Base-by-base conservation (phyloP, 2,113 vertebrate species). In the Hyperoodon ampullatus region DNA sequence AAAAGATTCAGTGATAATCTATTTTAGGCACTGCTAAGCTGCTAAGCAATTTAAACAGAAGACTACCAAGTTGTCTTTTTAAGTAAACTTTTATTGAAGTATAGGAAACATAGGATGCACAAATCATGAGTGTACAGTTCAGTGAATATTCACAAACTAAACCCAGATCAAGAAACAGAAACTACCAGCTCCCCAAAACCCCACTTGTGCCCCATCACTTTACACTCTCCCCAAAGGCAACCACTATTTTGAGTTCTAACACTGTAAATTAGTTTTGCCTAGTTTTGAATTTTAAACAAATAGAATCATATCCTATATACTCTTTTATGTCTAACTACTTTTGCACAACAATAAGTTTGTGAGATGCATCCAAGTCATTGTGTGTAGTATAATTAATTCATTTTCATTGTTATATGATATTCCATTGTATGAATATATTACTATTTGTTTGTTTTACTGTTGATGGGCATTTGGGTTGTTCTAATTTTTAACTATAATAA, bases 11-110 rank as follows among this genome's bases (percentile, higher is more conserved):
- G 81, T 71, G 66, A 93, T 75, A 15, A 83, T 78, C 90, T 97
- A 91, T 94, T 97, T 97, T 82, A 83, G 50, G 89, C 35, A 50
- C 55, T 83, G 83, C 66, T 95, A 97, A 93, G 90, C 91, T 86
- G 87, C 71, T 95, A 97, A 94, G 93, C 85, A 96, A 93, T 85
- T 91, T 90, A 95, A 96, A 90, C 78, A 96, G 93, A 92, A 82
- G 83, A 47, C 39, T 82, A 94, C 55, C n/a, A 53, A 78, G 61
- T 95, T 94, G 72, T 88, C 80, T 90, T 88, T 96, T 91, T 47
- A 88, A 85, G 72, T 78, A 89, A 93, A 82, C 82, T 89, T 94
- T 55, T 85, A 81, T 19, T 63, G 21, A 94, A 70, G 63, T 72
- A 60, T 90, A 86, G 78, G 44, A 96, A 95, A 53, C 50, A 66